A percentile compares a stretch with the other conserved stretches of the same genome.
phyloP scores from a whole-genome alignment of 2,113 vertebrate genomes.

The Oophaga pumilio region DNA sequence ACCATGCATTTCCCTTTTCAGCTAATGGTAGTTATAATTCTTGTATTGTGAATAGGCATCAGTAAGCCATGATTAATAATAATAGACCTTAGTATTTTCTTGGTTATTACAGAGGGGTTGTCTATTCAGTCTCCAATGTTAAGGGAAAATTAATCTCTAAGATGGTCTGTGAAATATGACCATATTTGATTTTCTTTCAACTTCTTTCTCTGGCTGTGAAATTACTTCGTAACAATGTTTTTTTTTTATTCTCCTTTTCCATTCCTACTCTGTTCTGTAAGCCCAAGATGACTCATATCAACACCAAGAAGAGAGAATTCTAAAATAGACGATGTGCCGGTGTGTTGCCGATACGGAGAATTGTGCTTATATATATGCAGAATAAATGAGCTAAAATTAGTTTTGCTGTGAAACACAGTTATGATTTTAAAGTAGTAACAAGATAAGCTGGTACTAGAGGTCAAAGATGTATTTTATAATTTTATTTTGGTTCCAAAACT shows the following conservation, averaged over 20 bases:
- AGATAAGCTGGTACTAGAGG: constrained; percentile 6
- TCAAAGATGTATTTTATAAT: background rate
- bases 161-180: background rate
- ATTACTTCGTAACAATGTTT: constrained; percentile 25
- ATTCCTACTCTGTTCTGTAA: constrained; percentile 40
- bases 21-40: background rate
- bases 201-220: constrained; percentile 28
- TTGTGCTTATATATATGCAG: constrained; percentile 54
- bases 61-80: background rate
- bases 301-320: constrained; percentile 48
- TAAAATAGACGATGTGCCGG: constrained; percentile 46
- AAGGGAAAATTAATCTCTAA: background rate
- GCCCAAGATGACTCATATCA: constrained; percentile 52
- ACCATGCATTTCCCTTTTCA: background rate
- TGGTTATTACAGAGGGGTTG: background rate
- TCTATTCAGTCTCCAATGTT: background rate
- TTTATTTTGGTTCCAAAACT: background rate
- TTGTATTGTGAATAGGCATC: background rate
- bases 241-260: constrained; percentile 39
- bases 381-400: constrained; percentile 53
- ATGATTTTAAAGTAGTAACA: constrained; percentile 50
- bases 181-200: constrained; percentile 25
- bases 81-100: background rate
- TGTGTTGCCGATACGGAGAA: constrained; percentile 38
- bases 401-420: constrained; percentile 37